These are phyloP conservation scores for Xanthostigma xanthostigma DNA, from an alignment of 2,888 invertebrate genomes.

Conservation along the genomic window DNA sequence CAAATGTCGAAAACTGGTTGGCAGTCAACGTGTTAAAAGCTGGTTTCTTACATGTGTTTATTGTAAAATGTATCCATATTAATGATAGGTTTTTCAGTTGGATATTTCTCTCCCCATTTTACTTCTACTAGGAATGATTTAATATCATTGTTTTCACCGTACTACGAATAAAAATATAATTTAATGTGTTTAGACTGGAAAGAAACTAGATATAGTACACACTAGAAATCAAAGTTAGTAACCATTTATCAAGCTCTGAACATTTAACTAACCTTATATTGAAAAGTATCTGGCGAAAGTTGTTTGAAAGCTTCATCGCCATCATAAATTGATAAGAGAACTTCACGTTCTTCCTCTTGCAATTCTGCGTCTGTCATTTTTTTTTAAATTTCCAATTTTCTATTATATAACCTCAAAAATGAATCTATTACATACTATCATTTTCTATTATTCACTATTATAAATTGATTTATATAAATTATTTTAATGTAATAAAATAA, in stretches of 20 bases:
- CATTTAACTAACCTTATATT: conserved; percentile 65
- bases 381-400: neutral
- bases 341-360: conserved; percentile 81
- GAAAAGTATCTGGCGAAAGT: conserved; percentile 61
- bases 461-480: no score
- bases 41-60: conserved; percentile 62
- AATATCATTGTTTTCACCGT: conserved; percentile 58
- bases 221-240: no score
- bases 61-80: conserved; percentile 90
- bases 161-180: conserved; percentile 36
- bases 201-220: neutral
- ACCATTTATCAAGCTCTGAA: neutral
- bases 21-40: no score
- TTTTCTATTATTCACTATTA: no score
- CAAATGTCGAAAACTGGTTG: no score
- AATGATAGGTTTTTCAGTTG: conserved; percentile 62
- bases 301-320: conserved; percentile 80
- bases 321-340: conserved; percentile 83
- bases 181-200: conserved; percentile 4
- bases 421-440: no score
- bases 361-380: conserved; percentile 47
- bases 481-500: no score
- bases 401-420: no score
- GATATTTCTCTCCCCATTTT: conserved; percentile 75
- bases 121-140: conserved; percentile 82